Percentiles rank a stretch among this genome's conserved stretches.
These are phyloP conservation scores for Xenotilapia leptura DNA, from an alignment of 2,113 vertebrate genomes.

Conservation along the genomic window DNA sequence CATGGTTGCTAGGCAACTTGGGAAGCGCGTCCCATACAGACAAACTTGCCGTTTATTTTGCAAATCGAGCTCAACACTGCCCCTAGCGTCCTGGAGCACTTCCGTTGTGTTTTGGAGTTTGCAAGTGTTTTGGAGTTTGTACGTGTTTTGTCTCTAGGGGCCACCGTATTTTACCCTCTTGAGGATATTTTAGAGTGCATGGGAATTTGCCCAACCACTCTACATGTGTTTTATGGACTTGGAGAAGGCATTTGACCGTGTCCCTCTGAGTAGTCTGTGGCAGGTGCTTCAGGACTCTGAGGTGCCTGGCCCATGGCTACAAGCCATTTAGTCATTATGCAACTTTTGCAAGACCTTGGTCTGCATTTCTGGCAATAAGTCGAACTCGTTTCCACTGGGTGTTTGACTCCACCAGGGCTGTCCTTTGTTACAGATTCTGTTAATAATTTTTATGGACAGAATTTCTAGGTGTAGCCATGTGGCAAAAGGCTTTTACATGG, in stretches of 20 bases:
- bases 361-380: background rate
- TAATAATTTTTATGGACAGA: background rate
- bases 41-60: no score
- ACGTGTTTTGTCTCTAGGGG: no score
- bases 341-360: background rate
- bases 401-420: background rate
- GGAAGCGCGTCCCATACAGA: no score
- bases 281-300: background rate
- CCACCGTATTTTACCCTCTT: background rate
- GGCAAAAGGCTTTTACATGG: background rate
- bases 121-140: no score
- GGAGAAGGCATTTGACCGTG: background rate
- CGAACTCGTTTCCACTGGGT: background rate
- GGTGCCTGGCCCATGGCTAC: background rate
- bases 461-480: background rate
- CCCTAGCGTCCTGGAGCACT: no score
- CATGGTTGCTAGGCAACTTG: no score
- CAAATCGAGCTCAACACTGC: no score
- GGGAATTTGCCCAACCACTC: background rate
- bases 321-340: background rate
- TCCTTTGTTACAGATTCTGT: background rate
- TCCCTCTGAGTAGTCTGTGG: background rate
- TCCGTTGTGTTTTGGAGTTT: no score
- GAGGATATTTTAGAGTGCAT: background rate
- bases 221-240: background rate